Conservation (phyloP, 2,888 invertebrate genomes). For the Netelia virgata region DNA sequence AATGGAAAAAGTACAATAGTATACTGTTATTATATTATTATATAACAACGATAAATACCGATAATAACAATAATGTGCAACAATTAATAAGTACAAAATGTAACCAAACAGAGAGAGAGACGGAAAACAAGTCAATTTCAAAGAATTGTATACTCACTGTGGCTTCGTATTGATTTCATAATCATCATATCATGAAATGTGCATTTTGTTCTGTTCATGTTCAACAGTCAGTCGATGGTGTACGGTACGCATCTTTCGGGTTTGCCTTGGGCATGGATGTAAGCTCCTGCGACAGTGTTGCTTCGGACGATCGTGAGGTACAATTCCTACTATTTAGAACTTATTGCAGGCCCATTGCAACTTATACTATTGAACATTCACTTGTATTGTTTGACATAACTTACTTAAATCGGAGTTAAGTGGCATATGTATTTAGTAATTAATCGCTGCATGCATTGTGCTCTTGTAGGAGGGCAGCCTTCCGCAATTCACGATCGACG, state of each 20-base stretch:
- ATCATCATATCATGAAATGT: conserved; percentile 4
- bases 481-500: conserved; percentile 14
- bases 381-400: conserved; percentile 12
- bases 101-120: conserved; percentile 5
- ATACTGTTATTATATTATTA: background rate
- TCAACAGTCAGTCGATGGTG: conserved; percentile 27
- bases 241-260: background rate
- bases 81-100: background rate
- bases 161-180: conserved; percentile 11
- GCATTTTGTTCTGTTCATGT: conserved; percentile 25
- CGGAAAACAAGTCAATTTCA: background rate
- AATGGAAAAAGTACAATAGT: background rate
- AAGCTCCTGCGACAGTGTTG: conserved; percentile 21
- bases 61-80: background rate
- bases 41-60: background rate
- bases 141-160: background rate
- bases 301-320: conserved; percentile 43
- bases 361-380: background rate
- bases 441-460: conserved; percentile 8
- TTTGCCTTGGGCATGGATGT: conserved; percentile 13
- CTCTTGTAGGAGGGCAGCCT: conserved; percentile 11
- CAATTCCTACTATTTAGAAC: conserved; percentile 14
- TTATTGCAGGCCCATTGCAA: too few species aligned
- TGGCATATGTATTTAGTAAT: background rate
- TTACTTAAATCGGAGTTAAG: background rate